Evolutionary conservation across 2,888 invertebrate genomes (phyloP).

Genomic region (Malthinus flaveolus): DNA sequence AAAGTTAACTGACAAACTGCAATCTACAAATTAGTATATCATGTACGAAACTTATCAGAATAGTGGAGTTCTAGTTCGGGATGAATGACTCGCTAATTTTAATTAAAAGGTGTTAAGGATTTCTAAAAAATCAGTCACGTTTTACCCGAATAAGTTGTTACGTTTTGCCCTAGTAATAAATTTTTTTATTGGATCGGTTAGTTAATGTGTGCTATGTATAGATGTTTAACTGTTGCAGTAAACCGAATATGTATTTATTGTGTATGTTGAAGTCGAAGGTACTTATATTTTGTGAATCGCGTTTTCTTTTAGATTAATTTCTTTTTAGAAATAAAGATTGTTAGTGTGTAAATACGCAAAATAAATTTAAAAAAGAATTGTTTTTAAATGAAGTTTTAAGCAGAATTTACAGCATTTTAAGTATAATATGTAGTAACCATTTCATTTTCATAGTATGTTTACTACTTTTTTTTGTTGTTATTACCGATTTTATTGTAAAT

Average conservation of each 20-base stretch:
- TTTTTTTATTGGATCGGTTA: constrained; percentile 18
- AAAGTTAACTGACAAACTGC: too few species aligned
- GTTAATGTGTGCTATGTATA: constrained; percentile 21
- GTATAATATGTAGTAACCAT: constrained; percentile 5
- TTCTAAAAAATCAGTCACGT: too few species aligned
- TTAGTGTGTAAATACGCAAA: constrained; percentile 6
- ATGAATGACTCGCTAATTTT: background rate
- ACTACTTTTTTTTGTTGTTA: constrained; percentile 15
- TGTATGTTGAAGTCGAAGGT: constrained; percentile 21
- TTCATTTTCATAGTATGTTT: constrained; percentile 11
- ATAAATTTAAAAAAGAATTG: constrained; percentile 1
- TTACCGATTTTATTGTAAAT: constrained; percentile 51
- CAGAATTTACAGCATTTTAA: constrained; percentile 13
- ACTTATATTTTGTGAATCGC: constrained; percentile 28
- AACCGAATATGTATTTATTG: constrained; percentile 27
- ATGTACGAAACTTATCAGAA: constrained; percentile 13
- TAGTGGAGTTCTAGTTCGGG: constrained; percentile 8
- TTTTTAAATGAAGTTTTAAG: background rate
- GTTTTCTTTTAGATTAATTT: constrained; percentile 18
- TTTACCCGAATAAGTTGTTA: background rate
- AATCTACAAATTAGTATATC: constrained; percentile 4
- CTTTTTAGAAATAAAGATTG: constrained; percentile 16
- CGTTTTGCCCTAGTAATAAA: constrained; percentile 23
- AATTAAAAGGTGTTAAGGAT: too few species aligned
- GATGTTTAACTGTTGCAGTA: constrained; percentile 34